phyloP scores from a whole-genome alignment of 2,113 vertebrate genomes.

The Struthio camelus region DNA sequence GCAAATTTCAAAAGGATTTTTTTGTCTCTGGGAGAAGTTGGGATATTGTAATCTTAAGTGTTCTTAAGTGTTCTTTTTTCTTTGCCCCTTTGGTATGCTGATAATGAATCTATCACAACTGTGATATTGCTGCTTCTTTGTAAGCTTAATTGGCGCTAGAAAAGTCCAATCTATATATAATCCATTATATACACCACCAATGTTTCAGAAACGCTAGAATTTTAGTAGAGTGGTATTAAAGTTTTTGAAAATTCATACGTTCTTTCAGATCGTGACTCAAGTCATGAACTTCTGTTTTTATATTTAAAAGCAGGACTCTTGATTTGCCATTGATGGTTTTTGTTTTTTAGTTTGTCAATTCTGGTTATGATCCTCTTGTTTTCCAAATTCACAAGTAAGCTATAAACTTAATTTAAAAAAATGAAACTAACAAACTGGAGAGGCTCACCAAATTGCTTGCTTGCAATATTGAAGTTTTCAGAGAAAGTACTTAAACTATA shows the following conservation, averaged over 20 bases:
- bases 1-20: not conserved
- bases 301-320: not conserved
- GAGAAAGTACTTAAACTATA: not conserved
- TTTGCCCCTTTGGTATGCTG: not conserved
- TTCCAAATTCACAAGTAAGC: not conserved
- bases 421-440: not conserved
- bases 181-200: not conserved
- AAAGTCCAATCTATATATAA: not conserved
- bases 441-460: not conserved
- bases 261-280: not conserved
- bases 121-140: not conserved
- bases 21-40: fast-evolving
- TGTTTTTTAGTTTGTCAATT: not conserved
- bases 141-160: not conserved
- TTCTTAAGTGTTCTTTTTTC: fast-evolving
- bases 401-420: not conserved
- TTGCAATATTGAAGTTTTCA: not conserved
- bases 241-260: not conserved
- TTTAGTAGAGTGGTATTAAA: not conserved
- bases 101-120: not conserved
- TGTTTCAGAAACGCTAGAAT: not conserved
- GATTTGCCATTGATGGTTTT: not conserved
- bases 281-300: not conserved
- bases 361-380: not conserved
- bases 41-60: not conserved